phyloP scores from a whole-genome alignment of 2,113 vertebrate species.

The Climacteris rufus region DNA sequence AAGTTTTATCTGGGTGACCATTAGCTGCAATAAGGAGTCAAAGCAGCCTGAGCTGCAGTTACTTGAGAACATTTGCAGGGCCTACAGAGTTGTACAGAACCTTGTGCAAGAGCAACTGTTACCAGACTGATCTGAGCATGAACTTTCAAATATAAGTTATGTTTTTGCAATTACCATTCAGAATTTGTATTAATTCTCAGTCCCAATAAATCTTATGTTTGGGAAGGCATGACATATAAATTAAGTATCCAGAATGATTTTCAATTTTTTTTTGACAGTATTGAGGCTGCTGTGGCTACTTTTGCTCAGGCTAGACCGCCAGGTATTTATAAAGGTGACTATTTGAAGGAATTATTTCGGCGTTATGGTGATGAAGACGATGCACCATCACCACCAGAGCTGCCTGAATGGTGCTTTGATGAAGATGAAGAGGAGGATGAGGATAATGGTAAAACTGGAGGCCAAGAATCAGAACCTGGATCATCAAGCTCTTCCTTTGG shows the following conservation, averaged over 20 bases:
- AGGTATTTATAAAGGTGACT: slow-evolving; percentile 98
- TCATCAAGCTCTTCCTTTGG: slow-evolving; percentile 84
- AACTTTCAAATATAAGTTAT: not conserved
- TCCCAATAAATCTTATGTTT: not conserved
- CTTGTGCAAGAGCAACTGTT: not conserved
- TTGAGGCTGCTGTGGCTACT: slow-evolving; percentile 92
- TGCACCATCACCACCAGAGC: slow-evolving; percentile 82
- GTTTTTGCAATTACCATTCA: not conserved
- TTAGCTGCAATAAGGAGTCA: not conserved
- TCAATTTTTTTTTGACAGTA: slow-evolving; percentile 69
- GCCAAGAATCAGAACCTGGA: slow-evolving; percentile 88
- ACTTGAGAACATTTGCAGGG: not conserved
- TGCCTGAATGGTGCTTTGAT: slow-evolving; percentile 97
- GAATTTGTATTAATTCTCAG: not conserved
- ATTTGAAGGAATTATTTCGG: slow-evolving; percentile 95
- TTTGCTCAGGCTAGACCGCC: slow-evolving; percentile 90
- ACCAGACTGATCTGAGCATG: not conserved
- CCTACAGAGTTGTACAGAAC: not conserved
- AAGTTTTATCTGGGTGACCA: not conserved
- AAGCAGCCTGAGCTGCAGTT: not conserved
- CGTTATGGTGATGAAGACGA: slow-evolving; percentile 94
- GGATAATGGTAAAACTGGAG: slow-evolving; percentile 68
- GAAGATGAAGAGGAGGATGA: slow-evolving; percentile 87
- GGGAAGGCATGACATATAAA: not conserved
- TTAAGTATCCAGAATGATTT: not conserved